A percentile compares a stretch with the other conserved stretches of the same genome.
These are phyloP conservation scores for Synchiropus splendidus DNA, from an alignment of 2,113 vertebrate genomes.

Conservation along the genomic window DNA sequence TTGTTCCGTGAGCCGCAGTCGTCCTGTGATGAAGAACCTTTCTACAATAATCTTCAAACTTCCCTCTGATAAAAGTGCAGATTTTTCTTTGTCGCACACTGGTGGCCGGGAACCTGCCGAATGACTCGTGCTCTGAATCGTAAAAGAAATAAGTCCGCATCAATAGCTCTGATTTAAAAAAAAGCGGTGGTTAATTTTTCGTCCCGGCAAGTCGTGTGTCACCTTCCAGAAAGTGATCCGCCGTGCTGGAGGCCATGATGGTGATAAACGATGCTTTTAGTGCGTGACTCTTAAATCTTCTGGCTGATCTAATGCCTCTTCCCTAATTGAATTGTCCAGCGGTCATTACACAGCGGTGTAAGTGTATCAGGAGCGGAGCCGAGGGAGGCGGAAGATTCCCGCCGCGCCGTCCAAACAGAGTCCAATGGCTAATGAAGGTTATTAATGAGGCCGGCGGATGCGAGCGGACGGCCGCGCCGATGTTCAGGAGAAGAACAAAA, in stretches of 20 bases:
- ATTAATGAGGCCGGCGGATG: conserved; percentile 49
- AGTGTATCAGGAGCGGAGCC: conserved; percentile 39
- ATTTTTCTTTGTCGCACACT: too few relatives aligned
- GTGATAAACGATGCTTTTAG: conserved; percentile 58
- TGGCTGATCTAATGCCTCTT: conserved; percentile 54
- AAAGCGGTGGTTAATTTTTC: conserved; percentile 13
- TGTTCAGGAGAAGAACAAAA: conserved; percentile 23
- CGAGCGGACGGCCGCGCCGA: conserved; percentile 41
- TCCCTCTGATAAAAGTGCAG: too few relatives aligned
- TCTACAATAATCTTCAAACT: too few relatives aligned
- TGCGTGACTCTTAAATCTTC: conserved; percentile 32
- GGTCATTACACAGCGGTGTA: conserved; percentile 33
- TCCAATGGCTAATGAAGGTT: conserved; percentile 52
- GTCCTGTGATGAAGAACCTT: too few relatives aligned
- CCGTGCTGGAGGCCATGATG: conserved; percentile 46
- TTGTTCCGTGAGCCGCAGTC: too few relatives aligned
- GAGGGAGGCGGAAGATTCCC: conserved; percentile 18
- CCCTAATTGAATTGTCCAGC: conserved; percentile 60
- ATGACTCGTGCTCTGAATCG: too few relatives aligned
- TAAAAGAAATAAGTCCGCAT: too few relatives aligned
- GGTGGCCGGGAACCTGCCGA: too few relatives aligned
- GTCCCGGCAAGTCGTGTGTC: conserved; percentile 34
- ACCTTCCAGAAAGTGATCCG: conserved; percentile 33
- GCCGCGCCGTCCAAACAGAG: conserved; percentile 25
- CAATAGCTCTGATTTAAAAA: too few relatives aligned